Evolutionary conservation across 2,797 vertebrate species (phyloP), one percentile per base, ranked within the genome.

Genomic region (Chloroceryle inda): DNA sequence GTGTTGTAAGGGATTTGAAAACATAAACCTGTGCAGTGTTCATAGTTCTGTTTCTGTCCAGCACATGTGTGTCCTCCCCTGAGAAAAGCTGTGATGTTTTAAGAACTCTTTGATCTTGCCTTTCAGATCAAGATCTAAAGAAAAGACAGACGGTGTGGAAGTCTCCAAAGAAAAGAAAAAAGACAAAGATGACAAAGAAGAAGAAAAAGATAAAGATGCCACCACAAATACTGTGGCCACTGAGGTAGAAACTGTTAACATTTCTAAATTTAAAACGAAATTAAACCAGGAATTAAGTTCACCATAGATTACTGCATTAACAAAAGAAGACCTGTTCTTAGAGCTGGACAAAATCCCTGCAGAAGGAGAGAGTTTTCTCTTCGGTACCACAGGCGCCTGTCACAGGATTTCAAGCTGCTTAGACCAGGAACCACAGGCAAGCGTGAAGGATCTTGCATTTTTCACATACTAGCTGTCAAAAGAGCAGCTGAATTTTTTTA

Each of bases 121-220:
- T 90, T 97, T 42, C 95, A 99, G 99, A 87, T 97, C 98, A 88
- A 98, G 98, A 87, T 99, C 99, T 96, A 99, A 99, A 89, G 99
- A 99, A 96, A 99, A 99, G 93, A 96, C 97, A 38, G 99, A 99
- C 38, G 97, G 84, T n/a, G 77, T 98, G 17, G 99, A 99, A 55
- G 96, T 98, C 94, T 84, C 97, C 50, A 98, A 98, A 87, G 99
- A 99, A 21, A 99, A 99, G 98, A 99, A 99, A 96, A 99, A 99
- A 97, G 97, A 98, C 75, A 99, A 99, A 96, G 99, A 99, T 26
- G 99, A 99, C 91, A 99, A 99, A 92, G 99, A 99, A 68, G 99
- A 99, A 67, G 99, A 99, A 81, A 99, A 99, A 86, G 98, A 99
- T 63, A 99, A 99, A 91, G 99, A 99, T 97, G 99, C 99, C 92